phyloP scores from a whole-genome alignment of 2,888 invertebrate genomes.

The Baronia brevicornis region DNA sequence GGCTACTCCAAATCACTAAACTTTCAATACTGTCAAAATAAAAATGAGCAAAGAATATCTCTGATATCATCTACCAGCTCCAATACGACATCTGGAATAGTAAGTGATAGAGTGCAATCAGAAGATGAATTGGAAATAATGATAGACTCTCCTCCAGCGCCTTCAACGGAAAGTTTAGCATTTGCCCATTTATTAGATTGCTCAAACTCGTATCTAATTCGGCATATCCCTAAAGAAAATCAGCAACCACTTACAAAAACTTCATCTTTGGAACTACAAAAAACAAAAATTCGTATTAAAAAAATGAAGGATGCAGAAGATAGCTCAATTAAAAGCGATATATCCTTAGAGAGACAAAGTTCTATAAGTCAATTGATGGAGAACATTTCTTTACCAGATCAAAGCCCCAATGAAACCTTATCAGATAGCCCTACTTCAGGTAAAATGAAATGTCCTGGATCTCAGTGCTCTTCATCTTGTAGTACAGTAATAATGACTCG shows the following conservation, averaged over 20 bases:
- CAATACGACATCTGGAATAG: conserved; percentile 97
- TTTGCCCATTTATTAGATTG: conserved; percentile 84
- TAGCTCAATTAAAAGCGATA: conserved; percentile 33
- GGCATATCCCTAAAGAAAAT: conserved; percentile 45
- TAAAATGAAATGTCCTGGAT: conserved; percentile 80
- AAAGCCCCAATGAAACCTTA: conserved; percentile 61
- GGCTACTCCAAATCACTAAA: conserved; percentile 81
- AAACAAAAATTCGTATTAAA: conserved; percentile 42
- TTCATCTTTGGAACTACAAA: conserved; percentile 53
- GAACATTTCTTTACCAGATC: conserved; percentile 51
- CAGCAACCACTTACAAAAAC: conserved; percentile 44
- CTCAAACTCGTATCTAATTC: conserved; percentile 63
- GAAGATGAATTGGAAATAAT: conserved; percentile 94
- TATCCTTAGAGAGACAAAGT: conserved; percentile 31
- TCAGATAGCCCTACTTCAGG: conserved; percentile 75
- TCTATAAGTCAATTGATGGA: conserved; percentile 45
- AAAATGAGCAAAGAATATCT: conserved; percentile 88
- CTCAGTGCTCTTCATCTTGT: conserved; percentile 90
- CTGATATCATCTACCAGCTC: conserved; percentile 95
- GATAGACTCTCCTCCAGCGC: conserved; percentile 89
- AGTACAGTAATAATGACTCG: conserved; percentile 87
- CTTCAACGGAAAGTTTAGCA: conserved; percentile 89
- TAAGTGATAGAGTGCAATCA: conserved; percentile 95
- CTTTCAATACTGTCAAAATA: conserved; percentile 77
- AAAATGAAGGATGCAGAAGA: conserved; percentile 50